These are phyloP conservation scores for Drosophila nr. perissopoda DNA, from an alignment of 2,888 invertebrate genomes.

Conservation along the genomic window DNA sequence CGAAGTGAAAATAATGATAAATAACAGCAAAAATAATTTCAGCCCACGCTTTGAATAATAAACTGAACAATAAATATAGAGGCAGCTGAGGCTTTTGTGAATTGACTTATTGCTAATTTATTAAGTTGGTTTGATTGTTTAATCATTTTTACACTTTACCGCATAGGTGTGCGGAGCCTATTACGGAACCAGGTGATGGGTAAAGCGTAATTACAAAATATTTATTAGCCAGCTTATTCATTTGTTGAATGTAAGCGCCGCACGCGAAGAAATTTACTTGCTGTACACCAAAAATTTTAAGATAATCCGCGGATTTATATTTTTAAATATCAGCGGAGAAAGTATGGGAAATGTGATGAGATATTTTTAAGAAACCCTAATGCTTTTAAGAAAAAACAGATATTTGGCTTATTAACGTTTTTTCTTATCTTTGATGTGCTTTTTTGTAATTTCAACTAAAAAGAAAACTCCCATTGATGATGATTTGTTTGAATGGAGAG, in stretches of 20 bases:
- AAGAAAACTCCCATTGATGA: slow-evolving; percentile 22
- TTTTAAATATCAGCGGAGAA: slow-evolving; percentile 15
- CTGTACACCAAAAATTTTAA: background rate
- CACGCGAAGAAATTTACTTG: slow-evolving; percentile 52
- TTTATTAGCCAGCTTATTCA: slow-evolving; percentile 63
- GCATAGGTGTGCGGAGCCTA: slow-evolving; percentile 5
- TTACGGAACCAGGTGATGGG: slow-evolving; percentile 64
- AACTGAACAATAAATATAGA: slow-evolving; percentile 53
- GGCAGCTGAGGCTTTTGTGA: slow-evolving; percentile 48
- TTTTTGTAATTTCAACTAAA: slow-evolving; percentile 12
- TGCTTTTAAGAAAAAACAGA: slow-evolving; percentile 3
- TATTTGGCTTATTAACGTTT: slow-evolving; percentile 12
- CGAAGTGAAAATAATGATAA: slow-evolving; percentile 31
- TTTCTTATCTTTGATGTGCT: background rate
- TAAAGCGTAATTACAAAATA: slow-evolving; percentile 68
- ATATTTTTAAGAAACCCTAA: slow-evolving; percentile 3
- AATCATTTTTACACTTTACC: slow-evolving; percentile 72
- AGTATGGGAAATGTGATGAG: slow-evolving; percentile 24
- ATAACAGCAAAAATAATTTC: slow-evolving; percentile 57
- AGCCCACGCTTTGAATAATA: slow-evolving; percentile 64
- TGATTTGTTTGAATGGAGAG: slow-evolving; percentile 37
- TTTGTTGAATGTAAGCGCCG: slow-evolving; percentile 46
- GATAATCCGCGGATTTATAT: slow-evolving; percentile 23
- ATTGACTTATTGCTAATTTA: slow-evolving; percentile 80
- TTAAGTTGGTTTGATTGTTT: slow-evolving; percentile 61